Base-by-base conservation (phyloP, 2,113 vertebrate genomes). In the Hylia prasina region DNA sequence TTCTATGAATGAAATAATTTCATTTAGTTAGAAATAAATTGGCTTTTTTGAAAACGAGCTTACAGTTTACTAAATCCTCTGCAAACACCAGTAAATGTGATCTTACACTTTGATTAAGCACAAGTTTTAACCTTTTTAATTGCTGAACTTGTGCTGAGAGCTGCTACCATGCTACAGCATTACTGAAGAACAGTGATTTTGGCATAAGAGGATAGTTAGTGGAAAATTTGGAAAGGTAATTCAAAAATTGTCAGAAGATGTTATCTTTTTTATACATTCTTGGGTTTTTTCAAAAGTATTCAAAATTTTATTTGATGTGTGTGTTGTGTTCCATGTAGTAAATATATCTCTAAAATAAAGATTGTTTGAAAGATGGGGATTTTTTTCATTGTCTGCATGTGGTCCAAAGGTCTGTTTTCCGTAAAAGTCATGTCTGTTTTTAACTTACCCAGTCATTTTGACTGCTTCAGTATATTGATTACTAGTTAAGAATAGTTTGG, bases 331-430 rank as follows among this genome's bases (percentile, higher is more conserved):
- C 70, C 48, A 80, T 15, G 28, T 87, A 92, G 48, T 80, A 93
- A 93, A 83, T 92, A 47, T 48, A 61, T 92, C 91, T 97, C 84
- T 90, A 94, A 96, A 98, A 94, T 87, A 94, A 90, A 96, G 72
- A 71, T 89, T 92, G 23, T 76, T 93, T 94, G 94, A 95, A 94
- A 89, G 60, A 93, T 87, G 68, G 33, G 33, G 35, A 5, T 33
- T 81, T 76, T 72, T 76, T 65, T 7, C 13, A 40, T 72, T 81
- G 17, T 80, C 57, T 95, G 53, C 45, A 21, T 88, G 82, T 76
- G 82, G 78, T 83, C 92, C 96, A 94, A 66, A 75, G 33, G 56
- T 97, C 97, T 98, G 96, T 93, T 98, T 97, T 97, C 87, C 96
- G 78, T 97, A 96, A 97, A 94, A 89, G 30, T 25, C 75, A 30